phyloP scores from a whole-genome alignment of 2,888 invertebrate genomes.

The Meandrusa payeni region DNA sequence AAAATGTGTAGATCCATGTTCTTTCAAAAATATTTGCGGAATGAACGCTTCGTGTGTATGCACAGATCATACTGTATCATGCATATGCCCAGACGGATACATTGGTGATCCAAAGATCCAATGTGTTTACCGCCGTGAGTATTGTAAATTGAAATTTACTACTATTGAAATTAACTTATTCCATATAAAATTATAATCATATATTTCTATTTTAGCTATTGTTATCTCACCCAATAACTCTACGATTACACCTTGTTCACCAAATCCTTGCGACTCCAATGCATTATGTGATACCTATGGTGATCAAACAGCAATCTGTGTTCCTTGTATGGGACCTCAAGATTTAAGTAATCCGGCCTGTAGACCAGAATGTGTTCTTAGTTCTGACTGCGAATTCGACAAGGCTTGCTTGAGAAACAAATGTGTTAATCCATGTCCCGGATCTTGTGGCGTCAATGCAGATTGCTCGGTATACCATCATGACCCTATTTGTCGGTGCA shows the following conservation, averaged over 20 bases:
- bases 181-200: constrained; percentile 3
- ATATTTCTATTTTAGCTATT: constrained; percentile 58
- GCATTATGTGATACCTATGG: constrained; percentile 86
- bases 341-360: constrained; percentile 86
- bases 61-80: constrained; percentile 90
- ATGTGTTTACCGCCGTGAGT: constrained; percentile 82
- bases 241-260: constrained; percentile 85
- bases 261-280: constrained; percentile 87
- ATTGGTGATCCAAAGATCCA: constrained; percentile 90
- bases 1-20: constrained; percentile 88
- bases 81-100: constrained; percentile 88
- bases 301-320: constrained; percentile 88
- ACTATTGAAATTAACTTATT: constrained; percentile 8
- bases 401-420: constrained; percentile 87
- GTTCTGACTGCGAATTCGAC: constrained; percentile 89
- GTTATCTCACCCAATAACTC: constrained; percentile 80
- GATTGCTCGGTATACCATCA: constrained; percentile 86
- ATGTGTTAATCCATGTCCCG: constrained; percentile 89
- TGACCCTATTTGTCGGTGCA: constrained; percentile 87
- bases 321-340: constrained; percentile 86
- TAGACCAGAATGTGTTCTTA: constrained; percentile 90
- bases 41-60: constrained; percentile 90
- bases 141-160: constrained; percentile 4
- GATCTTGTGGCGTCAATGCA: constrained; percentile 89
- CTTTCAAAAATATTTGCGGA: constrained; percentile 86